These are phyloP conservation scores for Danio choprae DNA, from an alignment of 2,797 vertebrate species.

Conservation along the genomic window DNA sequence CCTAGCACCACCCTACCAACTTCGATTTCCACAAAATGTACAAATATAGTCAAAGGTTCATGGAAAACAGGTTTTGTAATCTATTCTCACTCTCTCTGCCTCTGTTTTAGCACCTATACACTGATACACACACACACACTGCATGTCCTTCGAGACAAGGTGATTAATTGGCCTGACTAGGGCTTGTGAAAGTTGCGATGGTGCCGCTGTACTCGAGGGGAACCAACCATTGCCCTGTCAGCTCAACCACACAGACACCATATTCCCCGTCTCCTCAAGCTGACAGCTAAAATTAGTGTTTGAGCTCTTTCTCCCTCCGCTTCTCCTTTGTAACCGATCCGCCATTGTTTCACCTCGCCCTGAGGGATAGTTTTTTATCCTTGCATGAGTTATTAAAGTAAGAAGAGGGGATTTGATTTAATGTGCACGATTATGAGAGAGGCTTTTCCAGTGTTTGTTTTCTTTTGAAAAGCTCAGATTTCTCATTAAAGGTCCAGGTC, in stretches of 20 bases:
- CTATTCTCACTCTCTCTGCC: not conserved
- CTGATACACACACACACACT: conserved; percentile 1
- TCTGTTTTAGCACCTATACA: not conserved
- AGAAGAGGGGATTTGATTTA: conserved; percentile 28
- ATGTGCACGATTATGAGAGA: not conserved
- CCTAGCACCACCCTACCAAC: not conserved
- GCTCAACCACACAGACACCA: conserved; percentile 33
- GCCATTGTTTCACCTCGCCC: conserved; percentile 33
- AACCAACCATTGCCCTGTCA: conserved; percentile 43
- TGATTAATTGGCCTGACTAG: conserved; percentile 55
- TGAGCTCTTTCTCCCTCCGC: conserved; percentile 40
- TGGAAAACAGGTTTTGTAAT: not conserved
- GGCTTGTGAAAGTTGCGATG: conserved; percentile 42
- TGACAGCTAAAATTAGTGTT: conserved; percentile 68
- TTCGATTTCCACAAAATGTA: not conserved
- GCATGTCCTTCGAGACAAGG: conserved; percentile 37
- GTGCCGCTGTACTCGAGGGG: conserved; percentile 37
- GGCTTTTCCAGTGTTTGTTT: conserved; percentile 29
- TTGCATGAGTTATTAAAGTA: conserved; percentile 31
- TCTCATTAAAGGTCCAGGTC: conserved; percentile 7
- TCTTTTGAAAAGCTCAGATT: not conserved
- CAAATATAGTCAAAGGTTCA: not conserved
- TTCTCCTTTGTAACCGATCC: conserved; percentile 45
- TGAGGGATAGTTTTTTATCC: conserved; percentile 25
- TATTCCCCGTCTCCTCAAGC: conserved; percentile 32